A percentile compares a stretch with the other conserved stretches of the same genome.
phyloP scores from a whole-genome alignment of 2,888 invertebrate species.

The Oeneis ivallda region DNA sequence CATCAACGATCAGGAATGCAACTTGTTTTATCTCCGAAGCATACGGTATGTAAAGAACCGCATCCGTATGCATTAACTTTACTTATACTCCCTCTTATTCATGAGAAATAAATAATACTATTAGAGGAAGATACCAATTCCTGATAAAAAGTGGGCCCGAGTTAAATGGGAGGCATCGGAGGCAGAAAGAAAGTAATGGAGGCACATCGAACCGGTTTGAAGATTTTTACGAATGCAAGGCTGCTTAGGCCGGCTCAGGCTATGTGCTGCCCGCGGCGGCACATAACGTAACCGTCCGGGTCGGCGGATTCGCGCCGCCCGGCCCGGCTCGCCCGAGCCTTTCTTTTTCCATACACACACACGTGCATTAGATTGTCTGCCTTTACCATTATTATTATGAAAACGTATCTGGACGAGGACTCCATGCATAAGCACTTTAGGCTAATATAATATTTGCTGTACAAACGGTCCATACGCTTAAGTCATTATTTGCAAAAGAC shows the following conservation, averaged over 20 bases:
- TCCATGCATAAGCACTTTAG: conserved; percentile 61
- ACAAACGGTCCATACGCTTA: conserved; percentile 55
- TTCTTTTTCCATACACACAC: conserved; percentile 65
- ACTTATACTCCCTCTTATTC: conserved; percentile 79
- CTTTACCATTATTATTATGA: conserved; percentile 64
- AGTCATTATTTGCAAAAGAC: conserved; percentile 61
- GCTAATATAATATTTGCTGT: conserved; percentile 66
- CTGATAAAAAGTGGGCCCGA: conserved; percentile 81
- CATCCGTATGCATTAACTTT: conserved; percentile 77
- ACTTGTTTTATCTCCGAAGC: conserved; percentile 67
- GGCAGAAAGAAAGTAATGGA: conserved; percentile 82
- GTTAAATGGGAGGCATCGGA: conserved; percentile 81
- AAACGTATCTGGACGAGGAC: conserved; percentile 60
- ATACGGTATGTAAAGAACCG: conserved; percentile 75
- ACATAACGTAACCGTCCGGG: conserved; percentile 75
- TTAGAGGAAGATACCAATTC: conserved; percentile 81
- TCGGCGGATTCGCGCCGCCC: conserved; percentile 76
- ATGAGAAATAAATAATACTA: conserved; percentile 82
- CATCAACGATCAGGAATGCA: conserved; percentile 56
- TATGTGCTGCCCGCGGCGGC: conserved; percentile 71
- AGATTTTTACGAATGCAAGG: conserved; percentile 82
- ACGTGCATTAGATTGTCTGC: conserved; percentile 43
- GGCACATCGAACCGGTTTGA: conserved; percentile 80
- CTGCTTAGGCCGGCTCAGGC: conserved; percentile 66
- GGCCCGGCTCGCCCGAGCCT: conserved; percentile 59